These are phyloP conservation scores for Dryas iulia DNA, from an alignment of 1,140 invertebrate genomes.

Conservation along the genomic window DNA sequence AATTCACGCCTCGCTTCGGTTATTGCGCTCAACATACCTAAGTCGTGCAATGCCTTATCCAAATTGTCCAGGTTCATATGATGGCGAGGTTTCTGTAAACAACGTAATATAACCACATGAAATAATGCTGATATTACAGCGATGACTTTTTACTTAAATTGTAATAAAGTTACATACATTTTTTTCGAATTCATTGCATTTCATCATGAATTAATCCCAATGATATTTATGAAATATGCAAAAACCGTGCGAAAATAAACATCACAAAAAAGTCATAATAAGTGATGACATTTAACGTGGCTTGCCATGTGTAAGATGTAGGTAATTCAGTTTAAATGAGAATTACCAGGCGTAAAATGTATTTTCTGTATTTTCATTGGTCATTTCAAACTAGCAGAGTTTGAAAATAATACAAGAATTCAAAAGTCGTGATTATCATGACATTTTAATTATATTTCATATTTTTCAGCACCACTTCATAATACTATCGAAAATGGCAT, in stretches of 20 bases:
- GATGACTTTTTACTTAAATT: slow-evolving; percentile 7
- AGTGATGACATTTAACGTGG: slow-evolving; percentile 44
- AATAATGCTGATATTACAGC: slow-evolving; percentile 1
- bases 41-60: slow-evolving; percentile 80
- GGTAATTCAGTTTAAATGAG: background rate
- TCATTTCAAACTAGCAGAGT: background rate
- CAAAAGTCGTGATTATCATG: background rate
- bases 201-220: slow-evolving; percentile 57
- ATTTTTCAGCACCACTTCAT: background rate
- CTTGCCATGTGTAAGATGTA: slow-evolving; percentile 30
- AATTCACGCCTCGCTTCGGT: slow-evolving; percentile 80
- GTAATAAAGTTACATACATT: slow-evolving; percentile 46
- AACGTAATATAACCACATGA: slow-evolving; percentile 34
- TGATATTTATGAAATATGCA: slow-evolving; percentile 55
- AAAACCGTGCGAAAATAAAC: slow-evolving; percentile 75
- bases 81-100: slow-evolving; percentile 64
- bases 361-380: background rate
- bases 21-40: slow-evolving; percentile 81
- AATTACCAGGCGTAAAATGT: background rate
- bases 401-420: background rate
- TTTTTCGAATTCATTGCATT: slow-evolving; percentile 68
- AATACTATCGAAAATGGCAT: no score
- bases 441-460: background rate
- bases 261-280: slow-evolving; percentile 79
- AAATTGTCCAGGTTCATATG: slow-evolving; percentile 78